phyloP scores from a whole-genome alignment of 92 coral and sea anemone species.

The Plumapathes pennacea region DNA sequence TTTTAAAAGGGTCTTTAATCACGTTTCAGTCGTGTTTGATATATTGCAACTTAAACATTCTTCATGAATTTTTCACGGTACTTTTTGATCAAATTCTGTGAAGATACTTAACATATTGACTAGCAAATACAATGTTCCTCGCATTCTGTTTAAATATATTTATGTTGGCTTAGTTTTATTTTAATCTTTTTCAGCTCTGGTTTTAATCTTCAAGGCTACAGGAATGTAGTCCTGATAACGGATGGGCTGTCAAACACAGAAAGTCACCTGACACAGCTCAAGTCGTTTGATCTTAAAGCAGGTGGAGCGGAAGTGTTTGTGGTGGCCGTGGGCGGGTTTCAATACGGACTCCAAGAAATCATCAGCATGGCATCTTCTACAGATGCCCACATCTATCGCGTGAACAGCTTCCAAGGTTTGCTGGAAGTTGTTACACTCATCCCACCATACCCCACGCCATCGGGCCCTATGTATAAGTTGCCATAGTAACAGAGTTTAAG shows the following conservation, averaged over 20 bases:
- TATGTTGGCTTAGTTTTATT: not conserved
- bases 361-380: constrained; percentile 45
- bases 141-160: no score
- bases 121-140: no score
- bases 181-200: constrained; percentile 18
- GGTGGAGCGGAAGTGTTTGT: constrained; percentile 52
- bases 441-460: no score
- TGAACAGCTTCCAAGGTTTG: constrained; percentile 12
- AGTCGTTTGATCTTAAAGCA: constrained; percentile 44
- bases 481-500: no score
- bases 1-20: no score
- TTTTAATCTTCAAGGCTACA: constrained; percentile 25
- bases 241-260: constrained; percentile 60
- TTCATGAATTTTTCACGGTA: no score
- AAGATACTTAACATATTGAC: no score
- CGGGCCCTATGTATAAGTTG: no score
- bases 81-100: no score
- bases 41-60: no score
- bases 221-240: constrained; percentile 53
- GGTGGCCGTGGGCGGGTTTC: constrained; percentile 58
- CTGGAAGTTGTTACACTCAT: constrained; percentile 35
- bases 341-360: constrained; percentile 50
- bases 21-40: no score
- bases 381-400: constrained; percentile 52
- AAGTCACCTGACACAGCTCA: constrained; percentile 33